Evolutionary conservation across 2,888 invertebrate genomes (phyloP), one percentile per base, ranked within the genome.

Genomic region (Caenorhabditis uteleia): DNA sequence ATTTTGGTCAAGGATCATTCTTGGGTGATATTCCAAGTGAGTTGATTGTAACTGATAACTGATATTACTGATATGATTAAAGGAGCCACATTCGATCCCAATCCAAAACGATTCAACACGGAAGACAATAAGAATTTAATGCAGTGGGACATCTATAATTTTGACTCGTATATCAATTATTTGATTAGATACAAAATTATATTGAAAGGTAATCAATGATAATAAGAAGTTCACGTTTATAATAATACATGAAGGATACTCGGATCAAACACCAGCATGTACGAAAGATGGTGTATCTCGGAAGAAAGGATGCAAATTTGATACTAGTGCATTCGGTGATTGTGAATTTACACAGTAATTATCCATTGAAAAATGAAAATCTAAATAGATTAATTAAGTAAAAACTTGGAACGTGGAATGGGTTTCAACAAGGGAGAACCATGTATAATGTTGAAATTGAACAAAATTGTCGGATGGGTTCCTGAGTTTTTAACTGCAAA

Each of bases 361-460:
- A 20, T 36, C 48, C 1, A 16, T 36, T 33, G 1, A 8, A 6
- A n/a, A 33, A 2, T 14, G 45, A 31, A 45, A n/a, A n/a, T n/a
- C n/a, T n/a, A n/a, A n/a, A n/a, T n/a, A n/a, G n/a, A n/a, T n/a
- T n/a, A n/a, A 14, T 51, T 14, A 31, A 58, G 58, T 12, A 47
- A 55, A 18, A 49, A 44, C 20, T 34, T 66, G 29, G 66, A 66
- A 21, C 33, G 27, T 7, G 66, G 66, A 6, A 50, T 69, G 21
- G 66, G 69, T 18, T 69, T 53, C 59, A 56, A 51, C 38, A 56
- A 66, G 25, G 66, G 53, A 12, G 51, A 55, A 21, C 69, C 69
- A 5, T 69, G 69, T 44, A 48, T 69, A 10, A 64, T 69, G 55
- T 18, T 69, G 31, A 59, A 57, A 40, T 29, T 69, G 16, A 66